Percentiles rank a stretch among this genome's conserved stretches.
These are phyloP conservation scores for Podocnemis expansa DNA, from an alignment of 2,113 vertebrate species.

Conservation along the genomic window DNA sequence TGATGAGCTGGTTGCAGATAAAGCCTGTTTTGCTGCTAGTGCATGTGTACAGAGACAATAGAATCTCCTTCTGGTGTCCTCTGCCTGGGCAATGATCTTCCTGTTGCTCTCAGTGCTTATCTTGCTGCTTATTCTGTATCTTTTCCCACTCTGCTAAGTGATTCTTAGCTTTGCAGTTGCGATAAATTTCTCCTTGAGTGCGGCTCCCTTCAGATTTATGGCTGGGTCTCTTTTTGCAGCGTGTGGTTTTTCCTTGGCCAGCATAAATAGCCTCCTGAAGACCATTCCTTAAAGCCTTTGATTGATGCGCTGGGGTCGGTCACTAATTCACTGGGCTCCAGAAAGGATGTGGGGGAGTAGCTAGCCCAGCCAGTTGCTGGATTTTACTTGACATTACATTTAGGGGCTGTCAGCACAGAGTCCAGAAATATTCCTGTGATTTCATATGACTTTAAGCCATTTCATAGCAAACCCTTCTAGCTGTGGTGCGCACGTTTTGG, in stretches of 20 bases:
- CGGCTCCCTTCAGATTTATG: neutral
- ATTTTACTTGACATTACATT: accelerated
- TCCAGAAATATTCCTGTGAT: neutral
- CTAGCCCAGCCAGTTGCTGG: accelerated
- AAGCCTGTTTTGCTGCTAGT: neutral
- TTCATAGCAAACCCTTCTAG: neutral
- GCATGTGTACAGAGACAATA: neutral
- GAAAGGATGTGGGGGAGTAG: neutral
- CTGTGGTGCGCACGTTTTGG: neutral
- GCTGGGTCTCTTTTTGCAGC: neutral
- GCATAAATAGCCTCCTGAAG: neutral
- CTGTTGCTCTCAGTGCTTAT: neutral
- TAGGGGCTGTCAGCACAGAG: accelerated
- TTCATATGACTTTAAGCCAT: neutral
- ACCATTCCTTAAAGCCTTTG: accelerated
- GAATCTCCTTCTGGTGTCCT: neutral
- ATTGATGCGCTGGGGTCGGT: neutral
- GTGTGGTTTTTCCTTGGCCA: neutral
- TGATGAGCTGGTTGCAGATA: neutral
- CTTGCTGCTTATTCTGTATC: neutral
- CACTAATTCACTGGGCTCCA: neutral
- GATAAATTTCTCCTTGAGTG: constrained; percentile 7
- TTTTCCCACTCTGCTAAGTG: neutral
- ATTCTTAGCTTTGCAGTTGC: neutral
- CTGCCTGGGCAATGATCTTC: neutral